These are phyloP conservation scores for Pandemis heparana DNA, from an alignment of 2,888 invertebrate species.

Conservation along the genomic window DNA sequence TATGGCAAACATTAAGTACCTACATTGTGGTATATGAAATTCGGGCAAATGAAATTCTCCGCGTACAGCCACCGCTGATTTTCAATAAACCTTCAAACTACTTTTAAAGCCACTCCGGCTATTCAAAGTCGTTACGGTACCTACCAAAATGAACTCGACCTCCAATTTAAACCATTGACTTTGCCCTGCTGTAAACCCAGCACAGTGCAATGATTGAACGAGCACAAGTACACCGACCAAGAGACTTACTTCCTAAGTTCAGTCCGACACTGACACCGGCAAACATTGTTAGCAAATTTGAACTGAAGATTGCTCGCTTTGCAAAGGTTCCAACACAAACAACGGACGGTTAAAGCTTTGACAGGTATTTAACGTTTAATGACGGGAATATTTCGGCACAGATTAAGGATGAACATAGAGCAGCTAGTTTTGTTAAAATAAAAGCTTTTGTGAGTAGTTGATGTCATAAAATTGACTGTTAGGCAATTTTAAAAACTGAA, in stretches of 20 bases:
- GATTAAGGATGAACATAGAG: background rate
- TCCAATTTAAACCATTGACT: too few species aligned
- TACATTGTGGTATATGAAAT: too few species aligned
- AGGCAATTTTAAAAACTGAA: too few species aligned
- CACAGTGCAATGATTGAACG: background rate
- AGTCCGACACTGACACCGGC: constrained; percentile 32
- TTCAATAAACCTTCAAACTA: too few species aligned
- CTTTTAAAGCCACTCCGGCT: too few species aligned
- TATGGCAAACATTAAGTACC: too few species aligned
- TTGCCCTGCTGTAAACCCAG: background rate
- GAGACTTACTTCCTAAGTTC: constrained; percentile 28
- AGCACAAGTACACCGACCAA: constrained; percentile 2
- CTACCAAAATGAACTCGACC: too few species aligned
- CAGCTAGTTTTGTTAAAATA: background rate
- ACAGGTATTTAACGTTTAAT: background rate
- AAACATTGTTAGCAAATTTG: constrained; percentile 33
- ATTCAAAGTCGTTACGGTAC: too few species aligned
- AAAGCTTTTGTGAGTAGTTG: background rate
- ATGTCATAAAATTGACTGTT: background rate
- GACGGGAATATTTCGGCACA: background rate
- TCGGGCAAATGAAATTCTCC: too few species aligned
- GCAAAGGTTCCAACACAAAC: constrained; percentile 18
- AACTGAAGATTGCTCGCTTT: constrained; percentile 31
- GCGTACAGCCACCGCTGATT: too few species aligned
- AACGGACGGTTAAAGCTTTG: constrained; percentile 2